Evolutionary conservation across 2,797 vertebrate species (phyloP), one percentile per base, ranked within the genome.

Genomic region (Chlorospingus flavigularis): DNA sequence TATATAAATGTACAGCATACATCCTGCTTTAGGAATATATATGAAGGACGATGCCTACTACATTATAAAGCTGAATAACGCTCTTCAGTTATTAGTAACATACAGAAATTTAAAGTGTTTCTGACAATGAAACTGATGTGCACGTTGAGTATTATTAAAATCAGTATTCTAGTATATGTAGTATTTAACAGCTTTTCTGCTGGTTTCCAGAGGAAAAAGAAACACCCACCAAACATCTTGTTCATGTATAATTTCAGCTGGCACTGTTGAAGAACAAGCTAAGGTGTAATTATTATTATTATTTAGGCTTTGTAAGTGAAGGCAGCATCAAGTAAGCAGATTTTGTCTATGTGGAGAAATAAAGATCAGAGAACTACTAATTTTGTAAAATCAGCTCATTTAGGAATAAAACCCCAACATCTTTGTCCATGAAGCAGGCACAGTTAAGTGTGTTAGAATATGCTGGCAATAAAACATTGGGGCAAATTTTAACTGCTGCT

Each of bases 71-170:
- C 78, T 90, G 96, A 96, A 72, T 74, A 86, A 80, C 2, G 63
- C 57, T 97, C 74, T 95, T 96, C 82, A 74, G 87, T 97, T 97
- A 90, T 75, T 96, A 58, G 96, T 92, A 97, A 96, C 80, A 90
- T 98, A 47, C 95, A 96, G 93, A 97, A 93, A 95, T 97, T 95
- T 97, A 94, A 94, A 92, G 88, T 97, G 95, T 97, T 97, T 97
- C 97, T 97, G 95, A 97, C 97, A 97, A 96, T 92, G 92, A 97
- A 97, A 96, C 94, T 85, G 76, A 93, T 90, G 84, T 98, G 99
- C 99, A 99, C 98, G 98, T 97, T 97, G 87, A 97, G 94, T 97
- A 97, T 92, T 98, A 97, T 98, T 98, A 97, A 95, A 95, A 95
- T 95, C 94, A 90, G 82, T 96, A 97, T 97, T 94, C 92, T 97